Percentiles rank a stretch among this genome's conserved stretches.
Conservation (phyloP, 1,140 invertebrate genomes). For the Brachionus asplanchnoidis region DNA sequence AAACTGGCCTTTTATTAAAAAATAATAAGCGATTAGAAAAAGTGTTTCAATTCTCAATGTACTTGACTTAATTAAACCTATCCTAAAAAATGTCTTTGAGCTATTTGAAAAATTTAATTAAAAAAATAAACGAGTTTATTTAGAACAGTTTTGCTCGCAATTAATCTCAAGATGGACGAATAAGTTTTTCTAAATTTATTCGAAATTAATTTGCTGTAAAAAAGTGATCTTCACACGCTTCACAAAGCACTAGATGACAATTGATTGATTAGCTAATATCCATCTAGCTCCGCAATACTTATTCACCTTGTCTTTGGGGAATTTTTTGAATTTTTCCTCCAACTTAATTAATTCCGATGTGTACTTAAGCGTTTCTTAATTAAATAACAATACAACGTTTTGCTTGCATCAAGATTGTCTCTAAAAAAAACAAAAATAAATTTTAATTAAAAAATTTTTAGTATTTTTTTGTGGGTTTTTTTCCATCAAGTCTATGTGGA, state of each 20-base stretch:
- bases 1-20: neutral
- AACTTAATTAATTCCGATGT: constrained; percentile 4
- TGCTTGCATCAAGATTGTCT: neutral
- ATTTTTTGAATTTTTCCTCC: neutral
- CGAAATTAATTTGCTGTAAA: constrained; percentile 1
- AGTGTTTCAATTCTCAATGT: neutral
- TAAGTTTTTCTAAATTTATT: neutral
- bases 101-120: constrained; percentile 28
- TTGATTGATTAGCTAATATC: constrained; percentile 29
- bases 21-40: neutral
- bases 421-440: neutral
- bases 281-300: neutral
- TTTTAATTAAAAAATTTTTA: neutral
- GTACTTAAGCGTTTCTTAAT: constrained; percentile 20
- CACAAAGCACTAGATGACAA: neutral
- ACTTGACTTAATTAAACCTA: neutral
- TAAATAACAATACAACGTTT: constrained; percentile 10
- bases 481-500: neutral
- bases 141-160: neutral
- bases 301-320: neutral
- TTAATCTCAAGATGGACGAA: constrained; percentile 4
- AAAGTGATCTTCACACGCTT: neutral
- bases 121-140: neutral
- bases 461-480: neutral
- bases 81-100: constrained; percentile 9